Evolutionary conservation across 2,113 vertebrate genomes (phyloP).

Genomic region (Anhinga rufa): DNA sequence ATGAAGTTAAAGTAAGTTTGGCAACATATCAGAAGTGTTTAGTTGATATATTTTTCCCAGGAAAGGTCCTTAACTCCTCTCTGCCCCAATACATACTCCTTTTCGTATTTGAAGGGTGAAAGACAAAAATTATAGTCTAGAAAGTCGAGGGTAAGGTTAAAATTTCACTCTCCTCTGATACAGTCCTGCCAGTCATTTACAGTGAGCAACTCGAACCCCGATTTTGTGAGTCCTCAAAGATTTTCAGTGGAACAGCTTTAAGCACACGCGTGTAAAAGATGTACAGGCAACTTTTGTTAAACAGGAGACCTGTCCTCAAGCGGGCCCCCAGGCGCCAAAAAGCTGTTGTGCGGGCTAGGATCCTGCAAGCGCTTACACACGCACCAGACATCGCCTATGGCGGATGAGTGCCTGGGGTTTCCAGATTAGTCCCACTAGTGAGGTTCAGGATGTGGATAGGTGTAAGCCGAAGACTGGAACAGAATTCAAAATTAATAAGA

Average conservation of each 20-base stretch:
- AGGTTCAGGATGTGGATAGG: neutral
- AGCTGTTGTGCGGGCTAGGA: neutral
- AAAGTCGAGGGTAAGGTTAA: neutral
- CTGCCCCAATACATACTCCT: neutral
- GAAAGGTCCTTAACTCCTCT: neutral
- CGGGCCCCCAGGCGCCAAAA: neutral
- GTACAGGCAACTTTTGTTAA: neutral
- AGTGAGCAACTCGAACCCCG: accelerated
- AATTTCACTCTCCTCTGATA: neutral
- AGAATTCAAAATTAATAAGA: neutral
- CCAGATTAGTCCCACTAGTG: neutral
- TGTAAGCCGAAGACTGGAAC: neutral
- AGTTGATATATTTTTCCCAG: neutral
- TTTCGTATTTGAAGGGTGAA: neutral
- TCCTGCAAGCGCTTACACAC: neutral
- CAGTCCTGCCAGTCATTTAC: neutral
- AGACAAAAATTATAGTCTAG: neutral
- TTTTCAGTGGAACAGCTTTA: neutral
- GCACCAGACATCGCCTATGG: neutral
- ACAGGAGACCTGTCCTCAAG: neutral
- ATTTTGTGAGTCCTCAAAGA: neutral
- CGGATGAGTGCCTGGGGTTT: neutral
- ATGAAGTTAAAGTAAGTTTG: neutral
- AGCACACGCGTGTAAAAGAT: neutral
- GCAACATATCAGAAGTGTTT: neutral